Base-by-base conservation (phyloP, 2,797 vertebrate species). In the Sparus aurata region DNA sequence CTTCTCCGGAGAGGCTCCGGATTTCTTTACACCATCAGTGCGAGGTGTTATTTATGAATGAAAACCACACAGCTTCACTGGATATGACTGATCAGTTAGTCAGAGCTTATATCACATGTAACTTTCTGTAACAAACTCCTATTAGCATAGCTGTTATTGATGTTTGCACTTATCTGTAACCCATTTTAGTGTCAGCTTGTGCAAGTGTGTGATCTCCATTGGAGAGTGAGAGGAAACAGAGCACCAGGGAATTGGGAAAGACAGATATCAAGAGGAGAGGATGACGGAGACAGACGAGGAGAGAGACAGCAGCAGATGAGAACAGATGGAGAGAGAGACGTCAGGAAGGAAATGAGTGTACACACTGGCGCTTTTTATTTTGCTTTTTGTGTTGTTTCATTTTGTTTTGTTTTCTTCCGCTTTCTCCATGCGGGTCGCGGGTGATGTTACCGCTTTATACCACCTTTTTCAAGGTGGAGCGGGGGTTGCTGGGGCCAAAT, bases 51-150 rank as follows among this genome's bases (percentile, higher is more conserved):
- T 47, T 41, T 30, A 23, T 59, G 53, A 73, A 34, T 62, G 30
- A 38, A n/a, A 61, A 15, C 47, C 4, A 15, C n/a, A 23, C 18
- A 52, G 12, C 27, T 54, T 49, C 46, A 25, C 18, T 18, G 16
- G 52, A 23, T 58, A 47, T 71, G 46, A 53, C 46, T 17, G 12
- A 73, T 73, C 22, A 60, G 17, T 75, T 60, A 43, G 41, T 30
- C 34, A 62, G 20, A 23, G 38, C 25, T 46, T 18, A 13, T 16
- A 15, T 60, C 38, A 22, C 4, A 41, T 52, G 52, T 34, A 18
- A 3, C 20, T 20, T 15, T 30, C 22, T 38, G 22, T 45, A 62
- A 12, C 15, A 10, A 59, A 77, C 22, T 62, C 4, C 34, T 27
- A 45, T 57, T 41, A 58, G n/a, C 13, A 20, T 47, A 1, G 27